These are phyloP conservation scores for Paralichthys olivaceus DNA, from an alignment of 2,113 vertebrate genomes.

Conservation along the genomic window DNA sequence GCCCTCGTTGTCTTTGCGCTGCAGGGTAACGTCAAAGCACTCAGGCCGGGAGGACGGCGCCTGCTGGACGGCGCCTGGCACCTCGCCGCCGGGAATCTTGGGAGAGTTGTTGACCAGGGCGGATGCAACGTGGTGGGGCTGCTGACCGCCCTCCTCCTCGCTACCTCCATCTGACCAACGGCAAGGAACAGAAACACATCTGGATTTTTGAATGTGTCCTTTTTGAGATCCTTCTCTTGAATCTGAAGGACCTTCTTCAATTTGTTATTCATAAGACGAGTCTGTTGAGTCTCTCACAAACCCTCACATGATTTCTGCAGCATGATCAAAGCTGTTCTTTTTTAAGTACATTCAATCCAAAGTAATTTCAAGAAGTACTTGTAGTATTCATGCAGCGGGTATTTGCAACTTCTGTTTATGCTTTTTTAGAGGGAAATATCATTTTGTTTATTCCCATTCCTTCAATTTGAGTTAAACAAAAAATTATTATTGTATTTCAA, in stretches of 20 bases:
- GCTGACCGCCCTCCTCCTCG: slow-evolving; percentile 64
- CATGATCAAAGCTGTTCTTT: slow-evolving; percentile 49
- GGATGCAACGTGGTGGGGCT: slow-evolving; percentile 50
- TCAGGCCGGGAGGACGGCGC: slow-evolving; percentile 69
- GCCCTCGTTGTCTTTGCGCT: slow-evolving; percentile 93
- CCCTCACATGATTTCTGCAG: slow-evolving; percentile 47
- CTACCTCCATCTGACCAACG: slow-evolving; percentile 56
- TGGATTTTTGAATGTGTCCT: too few relatives aligned
- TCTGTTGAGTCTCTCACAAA: slow-evolving; percentile 35
- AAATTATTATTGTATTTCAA: background rate
- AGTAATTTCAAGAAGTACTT: slow-evolving; percentile 61
- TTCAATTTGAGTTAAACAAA: slow-evolving; percentile 7
- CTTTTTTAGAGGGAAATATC: too few relatives aligned
- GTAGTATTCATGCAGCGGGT: slow-evolving; percentile 27
- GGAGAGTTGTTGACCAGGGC: slow-evolving; percentile 85
- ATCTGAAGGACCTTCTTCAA: too few relatives aligned
- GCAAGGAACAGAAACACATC: background rate
- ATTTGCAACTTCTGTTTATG: slow-evolving; percentile 10
- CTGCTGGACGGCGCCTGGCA: slow-evolving; percentile 45
- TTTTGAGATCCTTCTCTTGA: too few relatives aligned
- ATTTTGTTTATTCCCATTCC: background rate
- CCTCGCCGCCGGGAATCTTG: slow-evolving; percentile 72
- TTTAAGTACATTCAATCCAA: slow-evolving; percentile 47
- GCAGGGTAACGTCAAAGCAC: slow-evolving; percentile 90
- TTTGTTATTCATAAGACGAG: too few relatives aligned